Evolutionary conservation across 2,797 vertebrate genomes (phyloP), one percentile per base, ranked within the genome.

Genomic region (Coendou prehensilis): DNA sequence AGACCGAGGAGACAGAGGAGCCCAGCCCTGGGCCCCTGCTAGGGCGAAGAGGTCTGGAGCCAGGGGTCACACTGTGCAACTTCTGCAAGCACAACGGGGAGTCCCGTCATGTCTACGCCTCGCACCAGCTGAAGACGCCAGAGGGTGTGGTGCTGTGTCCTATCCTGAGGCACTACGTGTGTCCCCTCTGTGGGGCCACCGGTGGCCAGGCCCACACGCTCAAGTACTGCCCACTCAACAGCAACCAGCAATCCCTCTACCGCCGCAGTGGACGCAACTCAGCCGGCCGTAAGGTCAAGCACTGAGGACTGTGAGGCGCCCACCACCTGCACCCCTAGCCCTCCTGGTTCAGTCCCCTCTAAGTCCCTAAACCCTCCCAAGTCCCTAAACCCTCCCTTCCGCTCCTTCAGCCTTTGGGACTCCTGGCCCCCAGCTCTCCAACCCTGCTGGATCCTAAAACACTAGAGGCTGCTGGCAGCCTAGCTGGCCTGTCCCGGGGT

Each of bases 71-170:
- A 33, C 47, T 73, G 81, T 99, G 99, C 73, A 98, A 98, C 91
- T 99, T 99, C 96, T 99, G 99, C 94, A 99, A 98, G 33, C 99
- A 99, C 84, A 99, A 99, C 3, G 99, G 99, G 0, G 99, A 99
- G 94, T 98, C 99, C 1, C 88, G 96, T 0, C 69, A 94, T 0
- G 98, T 99, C 14, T 99, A 99, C 95, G 76, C 96, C 1, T 99
- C 99, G 0, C 99, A 99, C 98, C 94, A 52, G 78, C 98, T 99
- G 87, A 99, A 98, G 78, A 91, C 98, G 0, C 81, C 96, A 0
- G 98, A 99, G 14, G 99, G 99, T 0, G 98, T 91, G n/a, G 98
- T 99, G 9, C 2, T 92, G 13, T 99, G 99, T 30, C 99, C 99
- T 73, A 98, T 99, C 82, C 98, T 99, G 15, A 95, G 99, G 57